Evolutionary conservation across 35 echinoderm and acorn worm genomes (phyloP).

Genomic region (Strongylocentrotus purpuratus): DNA sequence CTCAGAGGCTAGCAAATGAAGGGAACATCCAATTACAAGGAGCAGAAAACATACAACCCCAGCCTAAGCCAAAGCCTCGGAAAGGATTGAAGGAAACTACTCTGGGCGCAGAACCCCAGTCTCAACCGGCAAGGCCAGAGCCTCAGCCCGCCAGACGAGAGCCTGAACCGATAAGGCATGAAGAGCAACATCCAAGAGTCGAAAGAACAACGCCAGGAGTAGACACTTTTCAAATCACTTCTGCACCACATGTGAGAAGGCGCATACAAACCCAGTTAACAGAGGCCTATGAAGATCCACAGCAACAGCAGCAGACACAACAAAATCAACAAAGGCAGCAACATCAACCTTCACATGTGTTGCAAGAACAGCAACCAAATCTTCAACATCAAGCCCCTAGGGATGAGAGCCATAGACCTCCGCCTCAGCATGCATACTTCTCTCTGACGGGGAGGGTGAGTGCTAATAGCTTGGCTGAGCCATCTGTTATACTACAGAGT

Average conservation of each 20-base stretch:
- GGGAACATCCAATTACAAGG: slow-evolving; percentile 31
- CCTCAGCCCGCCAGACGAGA: background rate
- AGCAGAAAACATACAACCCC: background rate
- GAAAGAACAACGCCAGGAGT: background rate
- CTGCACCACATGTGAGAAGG: background rate
- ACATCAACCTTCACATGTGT: background rate
- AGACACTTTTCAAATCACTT: background rate
- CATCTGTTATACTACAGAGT: background rate
- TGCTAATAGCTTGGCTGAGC: background rate
- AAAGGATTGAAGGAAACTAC: background rate
- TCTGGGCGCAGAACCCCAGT: background rate
- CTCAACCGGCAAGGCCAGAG: background rate
- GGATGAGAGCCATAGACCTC: slow-evolving; percentile 8
- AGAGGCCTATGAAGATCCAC: background rate
- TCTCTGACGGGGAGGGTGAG: background rate
- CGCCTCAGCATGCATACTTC: slow-evolving; percentile 34
- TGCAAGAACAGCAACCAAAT: slow-evolving; percentile 15
- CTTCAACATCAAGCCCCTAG: background rate
- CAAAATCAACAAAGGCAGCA: background rate
- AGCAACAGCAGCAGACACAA: slow-evolving; percentile 9
- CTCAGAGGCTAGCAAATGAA: slow-evolving; percentile 19
- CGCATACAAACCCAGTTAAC: background rate
- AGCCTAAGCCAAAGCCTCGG: background rate
- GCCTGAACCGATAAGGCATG: background rate
- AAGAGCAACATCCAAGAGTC: background rate